Evolutionary conservation across 2,888 invertebrate genomes (phyloP), one percentile per base, ranked within the genome.

Genomic region (Diaperis boleti): DNA sequence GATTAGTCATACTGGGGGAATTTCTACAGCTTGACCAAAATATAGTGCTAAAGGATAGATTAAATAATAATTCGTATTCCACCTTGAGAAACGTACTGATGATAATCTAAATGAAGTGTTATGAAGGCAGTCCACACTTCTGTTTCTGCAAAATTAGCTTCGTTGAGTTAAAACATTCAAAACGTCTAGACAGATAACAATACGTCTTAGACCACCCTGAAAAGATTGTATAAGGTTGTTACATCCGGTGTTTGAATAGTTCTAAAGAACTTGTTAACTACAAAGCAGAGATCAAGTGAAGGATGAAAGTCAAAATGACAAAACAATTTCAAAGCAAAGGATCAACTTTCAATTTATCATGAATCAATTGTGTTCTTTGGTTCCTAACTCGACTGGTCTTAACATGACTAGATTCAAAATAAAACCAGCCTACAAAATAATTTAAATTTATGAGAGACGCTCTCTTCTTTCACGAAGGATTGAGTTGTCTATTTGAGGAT

Each of bases 221-320:
- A 50, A 50, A 50, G 49, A 50, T 50, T 50, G n/a, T n/a, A 50
- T 35, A 29, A 49, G 31, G 35, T 15, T 33, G 29, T 26, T 20
- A 37, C 52, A 52, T 37, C 52, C 52, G 52, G 52, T 52, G 52
- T 52, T 52, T 52, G 10, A 37, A 52, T 39, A 22, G 10, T 33
- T 33, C 11, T 5, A 45, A 13, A 45, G 22, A 18, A 26, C 22
- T 26, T n/a, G n/a, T 11, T 45, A 45, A 45, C 20, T 45, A 18
- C 41, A 17, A 15, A 22, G 42, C 22, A 13, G 39, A 26, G 26
- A 26, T 26, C 3, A 1, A 26, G 26, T n/a, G n/a, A n/a, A n/a
- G n/a, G n/a, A n/a, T n/a, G n/a, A n/a, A n/a, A n/a, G n/a, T n/a
- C n/a, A n/a, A n/a, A n/a, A n/a, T n/a, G n/a, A n/a, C n/a, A n/a